Evolutionary conservation across 2,888 invertebrate genomes (phyloP).

Genomic region (Pseudanteris insignis): DNA sequence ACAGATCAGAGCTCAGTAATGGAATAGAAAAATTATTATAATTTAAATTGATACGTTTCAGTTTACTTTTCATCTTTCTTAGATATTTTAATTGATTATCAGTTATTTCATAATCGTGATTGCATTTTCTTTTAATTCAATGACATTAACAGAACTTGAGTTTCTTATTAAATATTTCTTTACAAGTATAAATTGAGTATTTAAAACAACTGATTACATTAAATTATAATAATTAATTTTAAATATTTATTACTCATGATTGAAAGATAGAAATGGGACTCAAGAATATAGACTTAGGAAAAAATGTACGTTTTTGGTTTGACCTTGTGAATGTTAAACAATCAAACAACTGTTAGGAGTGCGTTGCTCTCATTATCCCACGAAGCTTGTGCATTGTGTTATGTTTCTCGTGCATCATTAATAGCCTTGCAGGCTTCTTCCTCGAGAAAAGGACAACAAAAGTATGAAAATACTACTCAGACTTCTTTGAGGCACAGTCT

Average conservation of each 20-base stretch:
- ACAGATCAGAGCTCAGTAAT: constrained; percentile 9
- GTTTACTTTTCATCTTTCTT: constrained; percentile 20
- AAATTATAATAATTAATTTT: not conserved
- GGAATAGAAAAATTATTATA: constrained; percentile 22
- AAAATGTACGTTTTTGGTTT: not conserved
- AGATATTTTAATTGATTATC: no score
- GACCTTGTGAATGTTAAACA: constrained; percentile 14
- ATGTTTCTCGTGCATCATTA: constrained; percentile 37
- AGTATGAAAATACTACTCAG: not conserved
- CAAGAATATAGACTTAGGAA: no score
- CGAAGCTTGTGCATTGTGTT: constrained; percentile 23
- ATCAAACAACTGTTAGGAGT: constrained; percentile 26
- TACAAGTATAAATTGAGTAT: no score
- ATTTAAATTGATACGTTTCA: constrained; percentile 19
- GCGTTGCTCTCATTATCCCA: constrained; percentile 36
- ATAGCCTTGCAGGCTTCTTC: constrained; percentile 29
- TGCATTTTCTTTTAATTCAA: no score
- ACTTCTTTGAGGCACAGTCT: no score
- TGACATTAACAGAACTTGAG: no score
- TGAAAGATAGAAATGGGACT: no score
- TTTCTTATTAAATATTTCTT: no score
- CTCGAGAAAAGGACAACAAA: constrained; percentile 13
- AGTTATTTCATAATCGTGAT: no score
- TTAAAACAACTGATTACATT: not conserved
- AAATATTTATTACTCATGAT: no score